A percentile compares a stretch with the other conserved stretches of the same genome.
Conservation (phyloP, 1,140 invertebrate species). For the Bombus sylvicola region DNA sequence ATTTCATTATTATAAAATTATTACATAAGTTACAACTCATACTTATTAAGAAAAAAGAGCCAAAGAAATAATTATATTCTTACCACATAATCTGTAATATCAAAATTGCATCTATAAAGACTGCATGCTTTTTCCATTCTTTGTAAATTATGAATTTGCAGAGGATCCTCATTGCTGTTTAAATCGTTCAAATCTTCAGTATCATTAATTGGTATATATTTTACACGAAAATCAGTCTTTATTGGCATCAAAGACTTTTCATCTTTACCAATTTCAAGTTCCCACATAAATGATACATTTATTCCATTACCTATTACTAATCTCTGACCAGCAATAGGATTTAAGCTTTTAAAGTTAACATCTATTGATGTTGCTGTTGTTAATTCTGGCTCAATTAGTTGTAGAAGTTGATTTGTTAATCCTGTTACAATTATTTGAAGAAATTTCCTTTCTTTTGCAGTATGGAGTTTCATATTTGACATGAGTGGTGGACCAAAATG, state of each 20-base stretch:
- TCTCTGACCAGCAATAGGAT: slow-evolving; percentile 84
- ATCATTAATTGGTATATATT: slow-evolving; percentile 84
- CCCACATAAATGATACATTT: slow-evolving; percentile 92
- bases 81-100: slow-evolving; percentile 87
- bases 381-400: slow-evolving; percentile 85
- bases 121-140: slow-evolving; percentile 77
- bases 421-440: slow-evolving; percentile 90
- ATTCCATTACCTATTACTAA: slow-evolving; percentile 86
- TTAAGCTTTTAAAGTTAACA: slow-evolving; percentile 86
- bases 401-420: slow-evolving; percentile 84
- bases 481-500: slow-evolving; percentile 92
- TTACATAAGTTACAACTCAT: slow-evolving; percentile 10
- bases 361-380: slow-evolving; percentile 82
- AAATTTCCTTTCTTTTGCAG: slow-evolving; percentile 91
- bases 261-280: slow-evolving; percentile 86
- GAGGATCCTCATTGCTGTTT: slow-evolving; percentile 75
- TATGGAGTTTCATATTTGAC: slow-evolving; percentile 90
- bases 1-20: slow-evolving; percentile 28
- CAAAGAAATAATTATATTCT: slow-evolving; percentile 57
- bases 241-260: slow-evolving; percentile 84
- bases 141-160: slow-evolving; percentile 79
- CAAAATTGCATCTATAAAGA: slow-evolving; percentile 84
- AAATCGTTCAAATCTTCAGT: slow-evolving; percentile 77
- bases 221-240: slow-evolving; percentile 88
- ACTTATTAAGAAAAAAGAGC: slow-evolving; percentile 11